Conservation (phyloP, 2,888 invertebrate species). For the Patella caerulea region DNA sequence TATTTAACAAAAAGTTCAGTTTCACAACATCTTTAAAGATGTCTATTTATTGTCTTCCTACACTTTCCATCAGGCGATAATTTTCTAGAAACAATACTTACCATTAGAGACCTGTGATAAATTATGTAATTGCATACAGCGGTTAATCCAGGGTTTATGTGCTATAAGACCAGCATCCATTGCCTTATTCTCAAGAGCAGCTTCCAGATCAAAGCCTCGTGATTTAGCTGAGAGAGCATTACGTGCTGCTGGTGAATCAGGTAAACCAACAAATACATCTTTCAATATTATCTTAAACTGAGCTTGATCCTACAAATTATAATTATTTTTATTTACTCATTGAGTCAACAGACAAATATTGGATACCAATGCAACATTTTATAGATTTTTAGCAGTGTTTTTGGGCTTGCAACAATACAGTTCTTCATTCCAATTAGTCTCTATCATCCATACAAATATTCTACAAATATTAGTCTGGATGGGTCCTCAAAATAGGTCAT, state of each 20-base stretch:
- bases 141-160: slow-evolving; percentile 68
- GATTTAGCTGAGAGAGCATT: slow-evolving; percentile 51
- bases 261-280: slow-evolving; percentile 67
- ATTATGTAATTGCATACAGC: slow-evolving; percentile 68
- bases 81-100: slow-evolving; percentile 31
- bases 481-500: too few relatives aligned
- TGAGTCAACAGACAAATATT: too few relatives aligned
- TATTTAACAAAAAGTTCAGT: too few relatives aligned
- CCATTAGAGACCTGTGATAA: slow-evolving; percentile 68
- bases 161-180: slow-evolving; percentile 62
- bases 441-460: too few relatives aligned
- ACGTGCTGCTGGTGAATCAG: slow-evolving; percentile 55
- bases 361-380: too few relatives aligned
- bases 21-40: not conserved
- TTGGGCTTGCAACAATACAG: too few relatives aligned
- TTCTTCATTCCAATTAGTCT: too few relatives aligned
- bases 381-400: too few relatives aligned
- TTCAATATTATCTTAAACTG: slow-evolving; percentile 65
- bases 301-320: slow-evolving; percentile 49
- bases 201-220: slow-evolving; percentile 58
- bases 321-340: too few relatives aligned
- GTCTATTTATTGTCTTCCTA: not conserved
- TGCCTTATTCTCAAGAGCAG: slow-evolving; percentile 60
- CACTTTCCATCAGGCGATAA: not conserved
- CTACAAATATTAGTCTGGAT: too few relatives aligned